Evolutionary conservation across 2,888 invertebrate genomes (phyloP).

Genomic region (Eupithecia exiguata): DNA sequence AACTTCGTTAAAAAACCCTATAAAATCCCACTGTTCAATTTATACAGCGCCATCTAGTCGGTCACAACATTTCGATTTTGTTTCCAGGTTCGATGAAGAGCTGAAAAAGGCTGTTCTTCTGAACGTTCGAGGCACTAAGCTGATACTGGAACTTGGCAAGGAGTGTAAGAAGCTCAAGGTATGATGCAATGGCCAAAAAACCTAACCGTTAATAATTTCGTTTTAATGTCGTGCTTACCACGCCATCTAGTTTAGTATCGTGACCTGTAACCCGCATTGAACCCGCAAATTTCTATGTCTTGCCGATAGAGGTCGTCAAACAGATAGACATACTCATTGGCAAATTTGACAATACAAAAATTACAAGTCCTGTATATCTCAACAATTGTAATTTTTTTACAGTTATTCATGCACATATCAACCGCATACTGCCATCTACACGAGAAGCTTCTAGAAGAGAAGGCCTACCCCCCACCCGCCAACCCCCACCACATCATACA

Average conservation of each 20-base stretch:
- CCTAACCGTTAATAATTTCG: too few species aligned
- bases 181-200: constrained; percentile 27
- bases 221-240: too few species aligned
- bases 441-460: constrained; percentile 91
- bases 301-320: too few species aligned
- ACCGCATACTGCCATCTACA: constrained; percentile 96
- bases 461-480: constrained; percentile 92
- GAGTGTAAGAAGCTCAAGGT: constrained; percentile 90
- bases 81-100: constrained; percentile 90
- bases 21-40: too few species aligned
- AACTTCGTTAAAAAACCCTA: too few species aligned
- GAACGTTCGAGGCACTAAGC: constrained; percentile 95
- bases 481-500: constrained; percentile 90
- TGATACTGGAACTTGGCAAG: constrained; percentile 92
- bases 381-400: constrained; percentile 22
- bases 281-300: too few species aligned
- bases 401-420: constrained; percentile 91
- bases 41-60: too few species aligned
- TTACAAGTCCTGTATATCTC: too few species aligned
- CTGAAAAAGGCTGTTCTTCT: constrained; percentile 94
- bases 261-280: too few species aligned
- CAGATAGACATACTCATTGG: too few species aligned
- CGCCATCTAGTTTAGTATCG: too few species aligned
- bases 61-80: background rate
- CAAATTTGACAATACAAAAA: too few species aligned